Evolutionary conservation across 2,888 invertebrate genomes (phyloP).

Genomic region (Julus scanicus): DNA sequence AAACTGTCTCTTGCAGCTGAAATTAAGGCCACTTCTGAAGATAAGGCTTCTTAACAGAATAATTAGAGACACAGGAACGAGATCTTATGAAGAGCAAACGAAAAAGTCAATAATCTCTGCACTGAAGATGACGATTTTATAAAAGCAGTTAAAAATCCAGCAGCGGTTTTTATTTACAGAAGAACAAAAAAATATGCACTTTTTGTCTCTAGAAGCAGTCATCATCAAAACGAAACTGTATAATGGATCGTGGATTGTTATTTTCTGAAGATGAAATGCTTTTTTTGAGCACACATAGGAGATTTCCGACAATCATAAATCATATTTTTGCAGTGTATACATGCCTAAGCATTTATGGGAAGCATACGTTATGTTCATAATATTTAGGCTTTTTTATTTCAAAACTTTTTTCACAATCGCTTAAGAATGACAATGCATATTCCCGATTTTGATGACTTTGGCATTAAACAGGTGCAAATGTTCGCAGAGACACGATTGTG

Average conservation of each 20-base stretch:
- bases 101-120: not conserved
- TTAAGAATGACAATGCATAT: slow-evolving; percentile 21
- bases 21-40: not conserved
- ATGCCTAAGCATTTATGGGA: not conserved
- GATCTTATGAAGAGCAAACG: not conserved
- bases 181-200: not conserved
- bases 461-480: slow-evolving; percentile 28
- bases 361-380: not conserved
- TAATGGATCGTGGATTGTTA: slow-evolving; percentile 21
- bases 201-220: slow-evolving; percentile 13
- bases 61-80: not conserved
- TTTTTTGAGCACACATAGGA: slow-evolving; percentile 26
- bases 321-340: not conserved
- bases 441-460: slow-evolving; percentile 33
- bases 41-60: slow-evolving; percentile 9
- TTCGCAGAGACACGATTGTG: not conserved
- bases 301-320: slow-evolving; percentile 33
- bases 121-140: not conserved
- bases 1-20: not conserved
- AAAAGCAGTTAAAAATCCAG: not conserved
- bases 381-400: slow-evolving; percentile 1
- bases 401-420: slow-evolving; percentile 11
- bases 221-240: slow-evolving; percentile 20
- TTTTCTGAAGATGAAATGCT: slow-evolving; percentile 19
- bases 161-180: slow-evolving; percentile 19